Conservation (phyloP, 2,113 vertebrate species). For the Delphinus delphis region DNA sequence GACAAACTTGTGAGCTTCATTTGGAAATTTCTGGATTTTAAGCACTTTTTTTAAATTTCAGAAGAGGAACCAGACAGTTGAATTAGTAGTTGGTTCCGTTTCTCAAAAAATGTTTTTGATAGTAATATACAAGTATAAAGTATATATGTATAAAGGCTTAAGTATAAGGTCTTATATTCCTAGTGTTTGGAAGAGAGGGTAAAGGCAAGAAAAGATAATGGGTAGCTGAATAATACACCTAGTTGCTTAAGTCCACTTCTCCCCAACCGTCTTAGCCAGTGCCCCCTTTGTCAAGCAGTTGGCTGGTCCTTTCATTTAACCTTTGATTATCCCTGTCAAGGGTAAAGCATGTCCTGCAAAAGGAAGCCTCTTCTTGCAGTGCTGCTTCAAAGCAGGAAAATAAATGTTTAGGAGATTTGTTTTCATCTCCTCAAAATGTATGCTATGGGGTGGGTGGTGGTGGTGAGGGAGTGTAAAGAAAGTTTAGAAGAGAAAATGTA, state of each 20-base stretch:
- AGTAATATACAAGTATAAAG: background rate
- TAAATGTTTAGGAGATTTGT: constrained; percentile 19
- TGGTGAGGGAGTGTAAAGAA: background rate
- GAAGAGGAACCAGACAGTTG: background rate
- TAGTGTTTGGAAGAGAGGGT: background rate
- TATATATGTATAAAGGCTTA: background rate
- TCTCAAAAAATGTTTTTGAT: background rate
- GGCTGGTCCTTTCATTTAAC: background rate
- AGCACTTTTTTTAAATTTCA: background rate
- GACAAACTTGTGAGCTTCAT: constrained; percentile 29
- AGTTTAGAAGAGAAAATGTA: constrained; percentile 43
- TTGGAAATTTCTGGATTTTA: constrained; percentile 28
- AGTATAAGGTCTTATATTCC: background rate
- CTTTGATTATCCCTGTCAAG: constrained; percentile 28
- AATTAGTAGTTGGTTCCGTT: constrained; percentile 14
- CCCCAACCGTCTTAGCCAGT: background rate
- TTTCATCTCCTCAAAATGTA: constrained; percentile 19
- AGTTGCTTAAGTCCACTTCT: background rate
- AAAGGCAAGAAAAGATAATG: constrained; percentile 26
- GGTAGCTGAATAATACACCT: background rate
- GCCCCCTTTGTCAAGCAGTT: background rate
- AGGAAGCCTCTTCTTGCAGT: constrained; percentile 23
- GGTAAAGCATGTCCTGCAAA: constrained; percentile 20
- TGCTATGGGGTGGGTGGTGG: background rate
- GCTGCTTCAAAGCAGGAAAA: constrained; percentile 40